These are phyloP conservation scores for Lutraria rhynchaena DNA, from an alignment of 1,140 invertebrate genomes.

Conservation along the genomic window DNA sequence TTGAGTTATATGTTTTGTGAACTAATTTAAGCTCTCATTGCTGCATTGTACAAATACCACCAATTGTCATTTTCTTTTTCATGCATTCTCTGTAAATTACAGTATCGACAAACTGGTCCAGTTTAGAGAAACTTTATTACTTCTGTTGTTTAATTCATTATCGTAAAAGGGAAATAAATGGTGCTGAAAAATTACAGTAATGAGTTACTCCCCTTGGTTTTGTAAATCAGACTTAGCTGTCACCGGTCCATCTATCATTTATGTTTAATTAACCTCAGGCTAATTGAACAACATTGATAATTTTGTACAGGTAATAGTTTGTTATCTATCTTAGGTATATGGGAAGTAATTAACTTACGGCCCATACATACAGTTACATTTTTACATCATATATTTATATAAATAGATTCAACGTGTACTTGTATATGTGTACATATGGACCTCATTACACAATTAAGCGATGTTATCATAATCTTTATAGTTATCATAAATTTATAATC, in stretches of 20 bases:
- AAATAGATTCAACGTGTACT: background rate
- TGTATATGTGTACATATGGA: background rate
- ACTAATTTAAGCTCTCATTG: too few species aligned
- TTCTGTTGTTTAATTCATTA: too few species aligned
- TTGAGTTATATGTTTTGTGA: too few species aligned
- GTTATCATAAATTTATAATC: background rate
- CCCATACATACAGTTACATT: background rate
- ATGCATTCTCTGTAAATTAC: too few species aligned
- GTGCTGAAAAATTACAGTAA: too few species aligned
- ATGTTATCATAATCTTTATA: background rate
- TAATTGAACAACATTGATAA: background rate
- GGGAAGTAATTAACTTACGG: conserved; percentile 2
- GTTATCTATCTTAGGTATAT: background rate
- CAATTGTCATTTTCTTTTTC: too few species aligned
- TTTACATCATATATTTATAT: background rate
- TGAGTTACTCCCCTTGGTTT: too few species aligned
- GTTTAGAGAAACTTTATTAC: too few species aligned
- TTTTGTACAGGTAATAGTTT: conserved; percentile 2
- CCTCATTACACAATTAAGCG: background rate
- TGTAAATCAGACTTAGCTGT: too few species aligned
- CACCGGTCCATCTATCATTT: background rate
- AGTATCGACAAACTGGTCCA: too few species aligned
- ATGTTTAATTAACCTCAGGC: background rate
- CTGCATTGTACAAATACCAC: too few species aligned
- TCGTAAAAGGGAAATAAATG: too few species aligned